phyloP scores from a whole-genome alignment of 1,140 invertebrate species.

The Saxidomus purpurata region DNA sequence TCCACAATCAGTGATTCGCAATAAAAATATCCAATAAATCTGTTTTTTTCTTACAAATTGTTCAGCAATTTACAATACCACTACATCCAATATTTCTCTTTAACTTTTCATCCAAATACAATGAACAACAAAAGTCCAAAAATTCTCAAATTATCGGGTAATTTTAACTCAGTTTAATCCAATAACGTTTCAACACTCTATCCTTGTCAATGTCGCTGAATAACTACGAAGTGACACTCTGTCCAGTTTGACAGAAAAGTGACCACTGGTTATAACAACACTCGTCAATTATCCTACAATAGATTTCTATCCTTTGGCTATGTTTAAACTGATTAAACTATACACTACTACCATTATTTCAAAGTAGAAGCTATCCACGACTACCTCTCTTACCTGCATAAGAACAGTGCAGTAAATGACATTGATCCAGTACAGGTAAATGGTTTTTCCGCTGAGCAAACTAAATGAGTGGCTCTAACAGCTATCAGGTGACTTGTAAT shows the following conservation, averaged over 20 bases:
- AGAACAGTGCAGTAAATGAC: neutral
- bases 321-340: neutral
- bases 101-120: neutral
- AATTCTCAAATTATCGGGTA: neutral
- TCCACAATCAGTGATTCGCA: neutral
- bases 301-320: neutral
- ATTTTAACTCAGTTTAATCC: constrained; percentile 18
- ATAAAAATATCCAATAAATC: neutral
- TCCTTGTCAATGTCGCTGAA: neutral
- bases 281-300: constrained; percentile 5
- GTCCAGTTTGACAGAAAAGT: constrained; percentile 11
- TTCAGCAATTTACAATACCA: neutral
- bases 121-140: too few relatives aligned
- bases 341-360: neutral
- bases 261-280: neutral
- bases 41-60: neutral
- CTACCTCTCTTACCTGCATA: neutral
- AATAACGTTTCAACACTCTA: neutral
- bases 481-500: constrained; percentile 9
- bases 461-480: neutral
- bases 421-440: neutral
- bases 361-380: neutral
- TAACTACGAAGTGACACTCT: neutral
- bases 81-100: neutral
- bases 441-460: neutral